Conservation (phyloP, 2,113 vertebrate genomes). For the Albula goreensis region DNA sequence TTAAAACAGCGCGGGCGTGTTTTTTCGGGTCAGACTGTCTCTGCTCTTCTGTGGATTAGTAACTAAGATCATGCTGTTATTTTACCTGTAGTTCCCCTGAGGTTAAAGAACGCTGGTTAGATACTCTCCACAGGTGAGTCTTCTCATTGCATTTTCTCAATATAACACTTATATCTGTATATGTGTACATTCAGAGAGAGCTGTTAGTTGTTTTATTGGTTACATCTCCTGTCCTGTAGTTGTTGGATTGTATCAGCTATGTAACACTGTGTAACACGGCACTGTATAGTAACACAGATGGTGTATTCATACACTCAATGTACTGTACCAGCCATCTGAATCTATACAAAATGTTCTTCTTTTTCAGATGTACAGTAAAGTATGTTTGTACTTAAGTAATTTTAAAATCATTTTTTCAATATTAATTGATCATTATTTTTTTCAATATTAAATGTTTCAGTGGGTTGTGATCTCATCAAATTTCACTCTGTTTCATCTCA, state of each 20-base stretch:
- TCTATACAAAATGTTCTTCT: too few relatives aligned
- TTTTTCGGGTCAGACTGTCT: slow-evolving; percentile 49
- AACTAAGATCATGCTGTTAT: slow-evolving; percentile 70
- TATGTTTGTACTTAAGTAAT: too few relatives aligned
- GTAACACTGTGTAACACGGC: neutral
- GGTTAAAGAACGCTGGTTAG: slow-evolving; percentile 77
- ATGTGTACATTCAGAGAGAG: neutral
- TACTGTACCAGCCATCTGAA: too few relatives aligned
- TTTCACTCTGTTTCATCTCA: neutral
- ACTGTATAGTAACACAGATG: too few relatives aligned
- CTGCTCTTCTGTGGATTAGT: slow-evolving; percentile 57
- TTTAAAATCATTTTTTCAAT: neutral
- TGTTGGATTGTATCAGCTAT: neutral
- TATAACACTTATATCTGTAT: neutral
- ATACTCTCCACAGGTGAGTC: slow-evolving; percentile 78
- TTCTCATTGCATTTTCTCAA: neutral
- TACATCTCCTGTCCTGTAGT: neutral
- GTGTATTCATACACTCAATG: too few relatives aligned
- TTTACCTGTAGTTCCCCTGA: slow-evolving; percentile 65
- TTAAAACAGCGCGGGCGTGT: slow-evolving; percentile 60
- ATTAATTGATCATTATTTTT: neutral
- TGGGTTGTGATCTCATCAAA: too few relatives aligned
- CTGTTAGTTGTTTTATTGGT: neutral
- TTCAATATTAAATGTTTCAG: neutral
- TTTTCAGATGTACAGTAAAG: too few relatives aligned